Conservation (phyloP, 2,113 vertebrate species). For the Pomatostomus ruficeps region DNA sequence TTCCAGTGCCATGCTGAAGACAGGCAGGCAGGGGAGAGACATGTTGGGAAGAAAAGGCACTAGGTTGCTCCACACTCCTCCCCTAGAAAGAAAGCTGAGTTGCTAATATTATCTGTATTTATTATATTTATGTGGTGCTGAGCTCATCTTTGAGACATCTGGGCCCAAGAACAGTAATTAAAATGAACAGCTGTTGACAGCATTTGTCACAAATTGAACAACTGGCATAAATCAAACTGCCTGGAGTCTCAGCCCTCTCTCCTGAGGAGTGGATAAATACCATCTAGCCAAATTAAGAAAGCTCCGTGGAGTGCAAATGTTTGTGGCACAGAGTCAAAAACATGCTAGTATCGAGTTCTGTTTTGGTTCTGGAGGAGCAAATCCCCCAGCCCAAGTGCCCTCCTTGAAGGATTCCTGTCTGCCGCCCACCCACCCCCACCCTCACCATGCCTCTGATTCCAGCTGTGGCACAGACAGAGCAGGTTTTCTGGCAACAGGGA, state of each 20-base stretch:
- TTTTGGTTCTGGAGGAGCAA: slow-evolving; percentile 6
- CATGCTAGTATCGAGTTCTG: neutral
- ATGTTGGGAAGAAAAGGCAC: neutral
- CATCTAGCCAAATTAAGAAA: slow-evolving; percentile 61
- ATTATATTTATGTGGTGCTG: slow-evolving; percentile 51
- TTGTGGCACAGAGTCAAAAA: slow-evolving; percentile 26
- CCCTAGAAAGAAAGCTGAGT: neutral
- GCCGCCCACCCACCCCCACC: neutral
- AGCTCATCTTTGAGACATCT: slow-evolving; percentile 57
- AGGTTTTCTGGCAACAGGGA: neutral
- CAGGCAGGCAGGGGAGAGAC: neutral
- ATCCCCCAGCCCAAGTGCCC: neutral
- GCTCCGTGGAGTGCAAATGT: slow-evolving; percentile 33
- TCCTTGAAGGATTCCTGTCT: neutral
- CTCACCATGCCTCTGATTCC: neutral
- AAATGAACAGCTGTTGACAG: slow-evolving; percentile 65
- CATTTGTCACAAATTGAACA: slow-evolving; percentile 66
- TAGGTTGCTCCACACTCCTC: neutral
- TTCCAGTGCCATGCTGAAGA: neutral
- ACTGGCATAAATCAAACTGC: slow-evolving; percentile 62
- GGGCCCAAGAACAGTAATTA: slow-evolving; percentile 47
- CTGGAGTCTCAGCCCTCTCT: slow-evolving; percentile 28
- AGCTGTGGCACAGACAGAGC: neutral
- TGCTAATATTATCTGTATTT: slow-evolving; percentile 48
- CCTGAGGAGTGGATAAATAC: slow-evolving; percentile 50